These are phyloP conservation scores for Drosophila nebulosa DNA, from an alignment of 1,140 invertebrate genomes.

Conservation along the genomic window DNA sequence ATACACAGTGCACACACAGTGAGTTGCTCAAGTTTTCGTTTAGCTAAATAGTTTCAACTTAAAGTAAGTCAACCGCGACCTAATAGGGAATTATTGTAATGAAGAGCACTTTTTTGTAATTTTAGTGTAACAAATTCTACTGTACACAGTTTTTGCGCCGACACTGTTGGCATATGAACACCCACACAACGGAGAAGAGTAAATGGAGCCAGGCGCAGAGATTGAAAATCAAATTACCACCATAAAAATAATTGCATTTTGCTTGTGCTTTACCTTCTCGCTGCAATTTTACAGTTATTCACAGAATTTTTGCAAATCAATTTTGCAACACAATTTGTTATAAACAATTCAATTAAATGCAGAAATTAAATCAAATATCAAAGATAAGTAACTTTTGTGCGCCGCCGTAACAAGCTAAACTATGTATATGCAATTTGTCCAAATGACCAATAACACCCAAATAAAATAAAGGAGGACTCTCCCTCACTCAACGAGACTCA, in stretches of 20 bases:
- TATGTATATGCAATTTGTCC: slow-evolving; percentile 49
- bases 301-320: slow-evolving; percentile 4
- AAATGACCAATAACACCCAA: slow-evolving; percentile 17
- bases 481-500: not conserved
- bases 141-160: not conserved
- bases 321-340: not conserved
- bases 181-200: not conserved
- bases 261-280: slow-evolving; percentile 27
- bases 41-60: no score
- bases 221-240: slow-evolving; percentile 18
- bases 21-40: not conserved
- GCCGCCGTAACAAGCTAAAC: slow-evolving; percentile 17
- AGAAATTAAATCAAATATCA: slow-evolving; percentile 31
- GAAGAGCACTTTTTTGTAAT: no score
- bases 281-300: slow-evolving; percentile 44
- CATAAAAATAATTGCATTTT: slow-evolving; percentile 47
- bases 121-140: not conserved
- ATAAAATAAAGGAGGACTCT: not conserved
- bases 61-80: no score
- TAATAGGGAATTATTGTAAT: no score
- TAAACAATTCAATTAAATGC: slow-evolving; percentile 20
- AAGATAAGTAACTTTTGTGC: slow-evolving; percentile 12
- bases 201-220: not conserved
- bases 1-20: not conserved
- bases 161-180: not conserved